phyloP scores from a whole-genome alignment of 1,140 invertebrate genomes.

The Drosophila grimshawi region DNA sequence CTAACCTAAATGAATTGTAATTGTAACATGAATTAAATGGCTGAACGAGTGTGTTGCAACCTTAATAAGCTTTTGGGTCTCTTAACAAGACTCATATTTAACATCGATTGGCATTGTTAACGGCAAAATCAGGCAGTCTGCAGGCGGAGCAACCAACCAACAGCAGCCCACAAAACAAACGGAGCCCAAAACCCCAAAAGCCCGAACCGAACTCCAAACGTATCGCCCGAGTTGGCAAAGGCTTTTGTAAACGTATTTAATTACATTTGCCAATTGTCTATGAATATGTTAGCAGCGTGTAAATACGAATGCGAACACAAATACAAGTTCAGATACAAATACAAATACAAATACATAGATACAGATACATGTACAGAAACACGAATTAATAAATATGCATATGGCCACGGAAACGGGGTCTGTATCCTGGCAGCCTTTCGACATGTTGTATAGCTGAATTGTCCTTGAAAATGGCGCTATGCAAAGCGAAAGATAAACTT shows the following conservation, averaged over 20 bases:
- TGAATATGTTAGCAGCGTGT: constrained; percentile 81
- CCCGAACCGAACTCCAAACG: constrained; percentile 29
- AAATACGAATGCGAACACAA: constrained; percentile 55
- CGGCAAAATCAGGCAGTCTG: constrained; percentile 1
- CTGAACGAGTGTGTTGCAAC: constrained; percentile 29
- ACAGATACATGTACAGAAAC: constrained; percentile 36
- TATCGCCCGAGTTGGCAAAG: constrained; percentile 26
- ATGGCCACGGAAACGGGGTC: constrained; percentile 22
- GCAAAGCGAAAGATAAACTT: constrained; percentile 69
- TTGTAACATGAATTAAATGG: neutral
- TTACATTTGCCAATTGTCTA: constrained; percentile 83
- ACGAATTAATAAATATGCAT: constrained; percentile 80
- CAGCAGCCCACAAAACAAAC: constrained; percentile 38
- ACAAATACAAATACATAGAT: constrained; percentile 42
- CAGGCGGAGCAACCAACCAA: constrained; percentile 23
- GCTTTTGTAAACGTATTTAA: constrained; percentile 81
- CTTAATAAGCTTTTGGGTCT: constrained; percentile 44
- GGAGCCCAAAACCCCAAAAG: constrained; percentile 13
- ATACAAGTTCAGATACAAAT: constrained; percentile 38
- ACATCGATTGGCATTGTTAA: constrained; percentile 58
- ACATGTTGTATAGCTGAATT: constrained; percentile 41
- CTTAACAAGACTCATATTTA: constrained; percentile 54
- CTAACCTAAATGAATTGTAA: neutral
- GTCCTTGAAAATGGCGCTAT: constrained; percentile 64
- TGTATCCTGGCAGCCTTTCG: constrained; percentile 30